Evolutionary conservation across 2,113 vertebrate genomes (phyloP).

Genomic region (Scalopus aquaticus): DNA sequence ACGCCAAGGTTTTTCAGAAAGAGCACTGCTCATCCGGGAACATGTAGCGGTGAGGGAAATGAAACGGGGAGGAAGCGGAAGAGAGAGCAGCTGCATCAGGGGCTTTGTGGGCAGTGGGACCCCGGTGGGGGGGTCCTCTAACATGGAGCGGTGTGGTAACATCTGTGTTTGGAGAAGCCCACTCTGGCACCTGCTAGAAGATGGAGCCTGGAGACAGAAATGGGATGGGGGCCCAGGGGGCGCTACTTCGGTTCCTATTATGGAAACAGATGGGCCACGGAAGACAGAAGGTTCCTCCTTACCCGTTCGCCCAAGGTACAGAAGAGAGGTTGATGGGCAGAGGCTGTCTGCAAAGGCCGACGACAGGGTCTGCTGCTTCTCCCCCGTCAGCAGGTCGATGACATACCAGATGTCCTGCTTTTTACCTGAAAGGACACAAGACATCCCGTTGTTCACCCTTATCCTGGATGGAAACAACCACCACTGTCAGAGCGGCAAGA

Average conservation of each 20-base stretch:
- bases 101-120: not conserved
- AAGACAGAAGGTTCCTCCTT: not conserved
- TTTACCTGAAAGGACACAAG: constrained; percentile 88
- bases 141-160: not conserved
- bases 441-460: not conserved
- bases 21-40: not conserved
- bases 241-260: not conserved
- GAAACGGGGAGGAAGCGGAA: rapidly evolving
- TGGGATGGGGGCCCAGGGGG: not conserved
- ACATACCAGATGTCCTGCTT: constrained; percentile 99
- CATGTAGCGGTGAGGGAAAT: not conserved
- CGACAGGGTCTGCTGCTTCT: constrained; percentile 98
- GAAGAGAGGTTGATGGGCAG: constrained; percentile 95
- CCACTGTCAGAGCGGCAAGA: not conserved
- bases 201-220: not conserved
- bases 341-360: constrained; percentile 95
- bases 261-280: not conserved
- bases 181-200: not conserved
- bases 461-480: not conserved
- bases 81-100: not conserved
- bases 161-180: not conserved
- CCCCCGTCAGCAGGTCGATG: constrained; percentile 96
- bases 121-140: not conserved
- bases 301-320: constrained; percentile 98
- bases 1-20: not conserved